Evolutionary conservation across 2,888 invertebrate species (phyloP).

Genomic region (Andrena haemorrhoa): DNA sequence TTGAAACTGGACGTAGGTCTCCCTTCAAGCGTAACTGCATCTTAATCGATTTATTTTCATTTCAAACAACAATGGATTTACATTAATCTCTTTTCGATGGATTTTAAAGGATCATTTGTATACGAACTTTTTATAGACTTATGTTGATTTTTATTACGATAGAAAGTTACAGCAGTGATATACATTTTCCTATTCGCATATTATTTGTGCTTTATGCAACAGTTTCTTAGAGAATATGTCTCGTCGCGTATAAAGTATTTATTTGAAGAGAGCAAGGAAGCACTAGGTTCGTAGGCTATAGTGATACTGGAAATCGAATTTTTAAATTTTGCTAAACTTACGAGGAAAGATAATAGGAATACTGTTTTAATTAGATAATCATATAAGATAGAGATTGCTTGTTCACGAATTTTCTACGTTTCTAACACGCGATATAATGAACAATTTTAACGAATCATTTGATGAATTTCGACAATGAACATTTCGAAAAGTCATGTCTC

Average conservation of each 20-base stretch:
- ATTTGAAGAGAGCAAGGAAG: constrained; percentile 1
- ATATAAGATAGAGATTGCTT: constrained; percentile 35
- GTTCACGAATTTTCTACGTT: constrained; percentile 56
- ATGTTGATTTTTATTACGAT: constrained; percentile 23
- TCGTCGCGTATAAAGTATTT: constrained; percentile 3
- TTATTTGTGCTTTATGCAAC: constrained; percentile 17
- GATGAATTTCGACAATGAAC: constrained; percentile 44
- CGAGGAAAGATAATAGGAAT: background rate
- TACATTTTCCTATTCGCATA: constrained; percentile 12
- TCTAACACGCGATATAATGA: constrained; percentile 41
- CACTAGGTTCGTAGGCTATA: constrained; percentile 3
- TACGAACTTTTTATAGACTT: constrained; percentile 40
- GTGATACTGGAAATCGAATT: constrained; percentile 21
- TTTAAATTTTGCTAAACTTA: constrained; percentile 21
- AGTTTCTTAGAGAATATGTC: constrained; percentile 2
- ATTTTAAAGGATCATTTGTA: constrained; percentile 31
- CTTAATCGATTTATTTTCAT: constrained; percentile 65
- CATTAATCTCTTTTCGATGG: constrained; percentile 23
- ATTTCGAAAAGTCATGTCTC: constrained; percentile 48
- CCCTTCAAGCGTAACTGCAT: constrained; percentile 72
- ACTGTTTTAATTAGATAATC: constrained; percentile 27
- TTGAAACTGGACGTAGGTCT: constrained; percentile 80
- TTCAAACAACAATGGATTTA: constrained; percentile 31
- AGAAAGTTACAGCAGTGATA: constrained; percentile 4
- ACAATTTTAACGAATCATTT: constrained; percentile 59